phyloP scores from a whole-genome alignment of 2,113 vertebrate genomes.

The Boulengerochromis microlepis region DNA sequence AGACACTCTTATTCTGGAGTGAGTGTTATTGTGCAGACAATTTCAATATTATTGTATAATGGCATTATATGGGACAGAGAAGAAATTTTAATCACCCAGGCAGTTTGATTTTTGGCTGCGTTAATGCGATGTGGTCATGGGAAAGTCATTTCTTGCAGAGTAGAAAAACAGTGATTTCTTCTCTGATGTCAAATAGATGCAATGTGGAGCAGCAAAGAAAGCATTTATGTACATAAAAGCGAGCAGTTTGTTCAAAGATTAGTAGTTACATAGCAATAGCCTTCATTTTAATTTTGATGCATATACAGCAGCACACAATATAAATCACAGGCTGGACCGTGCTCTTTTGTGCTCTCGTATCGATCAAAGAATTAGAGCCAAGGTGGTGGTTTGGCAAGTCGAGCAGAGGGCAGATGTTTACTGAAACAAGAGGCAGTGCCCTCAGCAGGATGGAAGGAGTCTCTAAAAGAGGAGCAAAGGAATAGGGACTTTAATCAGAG shows the following conservation, averaged over 20 bases:
- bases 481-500: slow-evolving; percentile 44
- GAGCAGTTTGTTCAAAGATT: neutral
- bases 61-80: neutral
- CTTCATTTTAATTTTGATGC: neutral
- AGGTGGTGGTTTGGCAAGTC: slow-evolving; percentile 2
- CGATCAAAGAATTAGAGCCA: slow-evolving; percentile 1
- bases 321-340: neutral
- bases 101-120: neutral
- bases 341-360: neutral
- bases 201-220: neutral
- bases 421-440: slow-evolving; percentile 15
- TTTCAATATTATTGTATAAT: neutral
- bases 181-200: neutral
- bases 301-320: neutral
- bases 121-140: neutral
- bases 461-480: slow-evolving; percentile 4
- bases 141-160: neutral
- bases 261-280: neutral
- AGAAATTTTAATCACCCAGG: neutral
- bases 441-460: neutral
- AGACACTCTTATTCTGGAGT: neutral
- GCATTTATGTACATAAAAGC: neutral
- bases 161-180: neutral
- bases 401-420: slow-evolving; percentile 20
- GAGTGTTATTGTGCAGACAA: neutral